A percentile compares a stretch with the other conserved stretches of the same genome.
Evolutionary conservation across 2,888 invertebrate species (phyloP).

Genomic region (Trichogramma dendrolimi): DNA sequence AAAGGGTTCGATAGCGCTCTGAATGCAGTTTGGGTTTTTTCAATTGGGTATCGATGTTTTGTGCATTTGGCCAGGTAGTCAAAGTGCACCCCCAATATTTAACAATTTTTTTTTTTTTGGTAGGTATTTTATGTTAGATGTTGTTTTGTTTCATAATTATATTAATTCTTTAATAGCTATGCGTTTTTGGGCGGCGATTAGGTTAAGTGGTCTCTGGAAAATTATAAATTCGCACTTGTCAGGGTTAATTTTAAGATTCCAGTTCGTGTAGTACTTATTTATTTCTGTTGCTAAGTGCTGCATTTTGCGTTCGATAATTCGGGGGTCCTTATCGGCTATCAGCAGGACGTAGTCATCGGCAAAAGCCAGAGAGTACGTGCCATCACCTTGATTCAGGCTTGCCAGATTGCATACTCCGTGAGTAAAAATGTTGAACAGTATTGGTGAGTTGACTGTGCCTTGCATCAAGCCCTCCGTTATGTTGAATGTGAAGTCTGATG

Average conservation of each 20-base stretch:
- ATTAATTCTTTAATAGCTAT: slow-evolving; percentile 13
- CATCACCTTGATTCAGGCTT: slow-evolving; percentile 2
- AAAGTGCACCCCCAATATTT: slow-evolving; percentile 25
- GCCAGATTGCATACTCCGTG: slow-evolving; percentile 1
- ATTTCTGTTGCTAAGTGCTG: slow-evolving; percentile 14
- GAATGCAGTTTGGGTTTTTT: slow-evolving; percentile 21
- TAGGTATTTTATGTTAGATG: background rate
- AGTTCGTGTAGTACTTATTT: slow-evolving; percentile 10
- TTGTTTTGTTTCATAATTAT: slow-evolving; percentile 11
- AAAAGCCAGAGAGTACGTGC: slow-evolving; percentile 1
- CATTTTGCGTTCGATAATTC: background rate
- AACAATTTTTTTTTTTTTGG: slow-evolving; percentile 19
- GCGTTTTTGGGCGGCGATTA: background rate
- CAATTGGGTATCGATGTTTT: slow-evolving; percentile 21
- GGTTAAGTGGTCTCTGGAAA: slow-evolving; percentile 17
- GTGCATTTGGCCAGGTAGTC: slow-evolving; percentile 20
- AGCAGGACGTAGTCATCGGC: slow-evolving; percentile 13
- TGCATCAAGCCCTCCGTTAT: slow-evolving; percentile 27
- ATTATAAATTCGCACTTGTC: slow-evolving; percentile 29
- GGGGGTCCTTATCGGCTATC: slow-evolving; percentile 4
- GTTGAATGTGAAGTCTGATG: background rate
- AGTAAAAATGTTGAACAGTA: slow-evolving; percentile 19
- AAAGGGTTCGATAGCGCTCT: slow-evolving; percentile 12
- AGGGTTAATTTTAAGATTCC: slow-evolving; percentile 28
- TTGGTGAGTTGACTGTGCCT: slow-evolving; percentile 23